These are phyloP conservation scores for Pseudococcus viburni DNA, from an alignment of 2,888 invertebrate genomes.

Conservation along the genomic window DNA sequence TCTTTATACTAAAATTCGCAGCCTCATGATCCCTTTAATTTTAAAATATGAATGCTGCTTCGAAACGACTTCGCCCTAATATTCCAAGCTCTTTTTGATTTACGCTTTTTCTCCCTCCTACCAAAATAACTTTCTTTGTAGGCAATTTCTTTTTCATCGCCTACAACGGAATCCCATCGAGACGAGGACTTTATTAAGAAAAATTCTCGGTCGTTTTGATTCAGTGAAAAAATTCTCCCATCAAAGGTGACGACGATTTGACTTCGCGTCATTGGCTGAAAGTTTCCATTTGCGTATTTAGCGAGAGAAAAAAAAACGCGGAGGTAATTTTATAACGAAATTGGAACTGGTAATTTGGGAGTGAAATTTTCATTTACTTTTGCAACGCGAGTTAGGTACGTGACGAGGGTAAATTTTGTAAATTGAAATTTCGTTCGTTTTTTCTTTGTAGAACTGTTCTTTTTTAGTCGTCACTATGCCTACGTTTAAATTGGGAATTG, in stretches of 20 bases:
- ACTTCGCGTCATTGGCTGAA: too few relatives aligned
- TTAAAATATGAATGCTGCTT: constrained; percentile 57
- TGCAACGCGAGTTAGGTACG: background rate
- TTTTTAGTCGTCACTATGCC: too few relatives aligned
- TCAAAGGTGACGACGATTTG: background rate
- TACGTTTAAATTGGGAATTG: too few relatives aligned
- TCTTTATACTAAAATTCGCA: too few relatives aligned
- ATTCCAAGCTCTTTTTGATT: constrained; percentile 43
- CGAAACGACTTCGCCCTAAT: constrained; percentile 29
- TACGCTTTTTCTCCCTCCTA: background rate
- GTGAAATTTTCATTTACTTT: background rate
- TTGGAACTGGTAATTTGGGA: background rate
- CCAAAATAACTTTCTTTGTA: background rate
- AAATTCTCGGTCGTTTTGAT: background rate
- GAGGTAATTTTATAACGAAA: constrained; percentile 7
- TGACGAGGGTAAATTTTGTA: constrained; percentile 22
- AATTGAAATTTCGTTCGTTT: constrained; percentile 12
- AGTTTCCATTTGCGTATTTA: too few relatives aligned
- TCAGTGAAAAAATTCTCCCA: background rate
- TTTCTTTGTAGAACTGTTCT: background rate
- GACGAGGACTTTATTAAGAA: background rate
- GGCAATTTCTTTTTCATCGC: background rate
- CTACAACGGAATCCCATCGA: background rate
- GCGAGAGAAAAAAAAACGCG: too few relatives aligned
- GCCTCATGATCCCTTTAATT: constrained; percentile 48